Conservation (phyloP, 2,888 invertebrate species). For the Timema podura region DNA sequence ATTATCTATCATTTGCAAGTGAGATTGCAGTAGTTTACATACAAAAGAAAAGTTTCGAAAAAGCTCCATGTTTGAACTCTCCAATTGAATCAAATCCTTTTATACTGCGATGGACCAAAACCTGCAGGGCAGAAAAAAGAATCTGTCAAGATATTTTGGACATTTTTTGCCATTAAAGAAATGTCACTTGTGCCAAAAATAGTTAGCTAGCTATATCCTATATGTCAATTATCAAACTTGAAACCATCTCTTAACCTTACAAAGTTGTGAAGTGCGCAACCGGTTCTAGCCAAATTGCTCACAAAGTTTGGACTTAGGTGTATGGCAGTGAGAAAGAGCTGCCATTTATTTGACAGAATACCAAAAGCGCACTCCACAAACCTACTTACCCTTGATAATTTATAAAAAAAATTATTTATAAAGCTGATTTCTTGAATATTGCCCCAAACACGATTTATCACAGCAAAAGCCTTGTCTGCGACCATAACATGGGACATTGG, state of each 20-base stretch:
- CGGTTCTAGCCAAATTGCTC: not conserved
- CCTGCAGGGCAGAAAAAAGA: not conserved
- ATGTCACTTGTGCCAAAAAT: not conserved
- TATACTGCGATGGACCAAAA: not conserved
- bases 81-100: not conserved
- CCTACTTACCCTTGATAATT: not conserved
- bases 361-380: not conserved
- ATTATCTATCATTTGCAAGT: too few relatives aligned
- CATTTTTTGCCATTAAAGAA: conserved; percentile 4
- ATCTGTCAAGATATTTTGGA: not conserved
- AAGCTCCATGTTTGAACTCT: too few relatives aligned
- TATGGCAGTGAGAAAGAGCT: not conserved
- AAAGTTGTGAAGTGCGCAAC: conserved; percentile 1
- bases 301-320: not conserved
- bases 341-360: conserved; percentile 10
- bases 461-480: conserved; percentile 4
- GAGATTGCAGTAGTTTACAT: too few relatives aligned
- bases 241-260: not conserved
- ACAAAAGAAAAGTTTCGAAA: too few relatives aligned
- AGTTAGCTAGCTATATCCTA: not conserved
- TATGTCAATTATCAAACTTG: not conserved
- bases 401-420: not conserved
- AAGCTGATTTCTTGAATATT: not conserved
- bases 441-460: not conserved
- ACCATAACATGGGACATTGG: not conserved